These are phyloP conservation scores for Scaptomyza caliginosa DNA, from an alignment of 2,888 invertebrate species.

Conservation along the genomic window DNA sequence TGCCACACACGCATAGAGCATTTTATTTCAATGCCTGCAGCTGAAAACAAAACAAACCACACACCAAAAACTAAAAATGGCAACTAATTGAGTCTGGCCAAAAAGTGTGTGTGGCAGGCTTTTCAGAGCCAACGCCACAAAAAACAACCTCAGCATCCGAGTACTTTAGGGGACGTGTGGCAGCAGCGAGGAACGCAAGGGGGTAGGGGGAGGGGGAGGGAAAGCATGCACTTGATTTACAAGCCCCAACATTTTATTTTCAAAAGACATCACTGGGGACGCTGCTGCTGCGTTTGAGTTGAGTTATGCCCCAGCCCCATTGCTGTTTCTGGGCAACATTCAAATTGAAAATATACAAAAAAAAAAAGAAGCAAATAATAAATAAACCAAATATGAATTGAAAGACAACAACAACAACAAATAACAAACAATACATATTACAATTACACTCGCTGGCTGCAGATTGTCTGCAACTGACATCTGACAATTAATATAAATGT, in stretches of 20 bases:
- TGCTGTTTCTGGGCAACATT: conserved; percentile 27
- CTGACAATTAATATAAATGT: conserved; percentile 41
- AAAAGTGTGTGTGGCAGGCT: conserved; percentile 38
- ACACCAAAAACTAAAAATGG: conserved; percentile 38
- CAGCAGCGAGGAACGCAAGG: background rate
- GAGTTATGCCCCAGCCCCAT: background rate
- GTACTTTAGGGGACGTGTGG: background rate
- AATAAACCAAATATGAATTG: background rate
- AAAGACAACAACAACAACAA: conserved; percentile 21
- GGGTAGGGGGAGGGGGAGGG: background rate
- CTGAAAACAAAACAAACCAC: conserved; percentile 18
- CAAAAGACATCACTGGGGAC: conserved; percentile 25
- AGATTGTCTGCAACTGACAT: conserved; percentile 50
- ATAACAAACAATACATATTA: conserved; percentile 24
- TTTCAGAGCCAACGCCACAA: conserved; percentile 32
- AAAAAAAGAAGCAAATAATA: background rate
- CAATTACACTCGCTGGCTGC: conserved; percentile 29
- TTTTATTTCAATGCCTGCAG: conserved; percentile 13
- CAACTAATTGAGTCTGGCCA: conserved; percentile 66
- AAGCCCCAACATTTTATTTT: conserved; percentile 40
- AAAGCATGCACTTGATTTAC: conserved; percentile 54
- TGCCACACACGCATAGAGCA: conserved; percentile 14
- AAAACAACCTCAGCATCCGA: background rate
- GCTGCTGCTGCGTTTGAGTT: background rate
- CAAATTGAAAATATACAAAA: conserved; percentile 37